Percentiles rank a stretch among this genome's conserved stretches.
These are phyloP conservation scores for Sceliomorpha sp. DNA, from an alignment of 2,888 invertebrate species.

Conservation along the genomic window DNA sequence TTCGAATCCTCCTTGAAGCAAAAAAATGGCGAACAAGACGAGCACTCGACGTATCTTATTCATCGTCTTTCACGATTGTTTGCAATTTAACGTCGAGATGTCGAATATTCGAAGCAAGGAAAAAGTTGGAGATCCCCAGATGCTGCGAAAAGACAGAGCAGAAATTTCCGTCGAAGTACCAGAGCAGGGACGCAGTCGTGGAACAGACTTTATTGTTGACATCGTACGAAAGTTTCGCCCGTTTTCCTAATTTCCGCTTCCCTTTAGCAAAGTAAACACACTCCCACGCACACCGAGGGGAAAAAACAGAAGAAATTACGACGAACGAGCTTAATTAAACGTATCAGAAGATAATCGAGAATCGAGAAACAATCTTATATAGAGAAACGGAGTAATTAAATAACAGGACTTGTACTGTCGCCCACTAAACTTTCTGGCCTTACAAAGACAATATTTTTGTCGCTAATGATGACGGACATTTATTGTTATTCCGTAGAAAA, in stretches of 20 bases:
- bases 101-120: conserved; percentile 21
- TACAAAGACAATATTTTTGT: too few relatives aligned
- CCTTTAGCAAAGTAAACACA: conserved; percentile 9
- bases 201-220: conserved; percentile 32
- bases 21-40: conserved; percentile 1
- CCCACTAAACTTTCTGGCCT: too few relatives aligned
- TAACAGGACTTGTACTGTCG: too few relatives aligned
- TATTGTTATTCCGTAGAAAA: too few relatives aligned
- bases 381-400: conserved; percentile 5
- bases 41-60: background rate
- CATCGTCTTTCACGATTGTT: conserved; percentile 22
- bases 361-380: conserved; percentile 1
- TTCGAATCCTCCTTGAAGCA: too few relatives aligned
- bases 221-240: conserved; percentile 38
- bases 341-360: conserved; percentile 11
- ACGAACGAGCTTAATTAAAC: conserved; percentile 41
- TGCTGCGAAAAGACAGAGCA: conserved; percentile 7
- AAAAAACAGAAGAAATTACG: conserved; percentile 21
- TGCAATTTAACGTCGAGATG: conserved; percentile 39
- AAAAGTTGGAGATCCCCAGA: conserved; percentile 36
- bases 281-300: too few relatives aligned
- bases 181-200: conserved; percentile 2
- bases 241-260: conserved; percentile 40
- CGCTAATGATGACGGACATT: too few relatives aligned
- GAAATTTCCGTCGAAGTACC: conserved; percentile 21